phyloP scores from a whole-genome alignment of 2,113 vertebrate genomes.

The Vombatus ursinus region DNA sequence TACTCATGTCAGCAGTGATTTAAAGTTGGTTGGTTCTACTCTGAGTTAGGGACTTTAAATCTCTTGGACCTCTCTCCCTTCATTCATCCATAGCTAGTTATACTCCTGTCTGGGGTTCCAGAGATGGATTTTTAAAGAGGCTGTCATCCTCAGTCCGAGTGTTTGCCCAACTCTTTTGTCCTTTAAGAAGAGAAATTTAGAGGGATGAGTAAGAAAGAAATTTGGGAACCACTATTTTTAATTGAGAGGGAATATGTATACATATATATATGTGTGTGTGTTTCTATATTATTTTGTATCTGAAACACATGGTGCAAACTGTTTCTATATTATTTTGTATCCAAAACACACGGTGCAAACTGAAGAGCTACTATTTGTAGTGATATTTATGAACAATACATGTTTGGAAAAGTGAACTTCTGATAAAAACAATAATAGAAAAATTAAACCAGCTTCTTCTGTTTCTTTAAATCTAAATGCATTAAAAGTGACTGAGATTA shows the following conservation, averaged over 20 bases:
- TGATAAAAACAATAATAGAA: neutral
- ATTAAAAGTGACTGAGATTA: neutral
- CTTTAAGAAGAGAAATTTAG: constrained; percentile 1
- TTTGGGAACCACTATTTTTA: neutral
- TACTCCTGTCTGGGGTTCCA: neutral
- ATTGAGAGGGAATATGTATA: neutral
- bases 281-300: neutral
- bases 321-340: neutral
- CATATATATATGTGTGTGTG: neutral
- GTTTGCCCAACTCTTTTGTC: neutral
- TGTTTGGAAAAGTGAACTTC: neutral
- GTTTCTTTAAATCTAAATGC: neutral
- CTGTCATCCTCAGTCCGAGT: neutral
- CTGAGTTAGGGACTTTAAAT: neutral
- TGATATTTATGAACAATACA: neutral
- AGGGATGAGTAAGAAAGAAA: neutral
- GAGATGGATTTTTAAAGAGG: neutral
- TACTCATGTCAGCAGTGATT: neutral
- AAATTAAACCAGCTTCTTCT: neutral
- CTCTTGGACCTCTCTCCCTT: neutral
- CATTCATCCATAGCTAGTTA: neutral
- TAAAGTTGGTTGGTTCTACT: neutral
- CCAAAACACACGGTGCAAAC: too few relatives aligned
- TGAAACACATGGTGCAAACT: neutral
- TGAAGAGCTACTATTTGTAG: neutral